A percentile compares a stretch with the other conserved stretches of the same genome.
These are phyloP conservation scores for Drosophila meridionalis DNA, from an alignment of 2,888 invertebrate genomes.

Conservation along the genomic window DNA sequence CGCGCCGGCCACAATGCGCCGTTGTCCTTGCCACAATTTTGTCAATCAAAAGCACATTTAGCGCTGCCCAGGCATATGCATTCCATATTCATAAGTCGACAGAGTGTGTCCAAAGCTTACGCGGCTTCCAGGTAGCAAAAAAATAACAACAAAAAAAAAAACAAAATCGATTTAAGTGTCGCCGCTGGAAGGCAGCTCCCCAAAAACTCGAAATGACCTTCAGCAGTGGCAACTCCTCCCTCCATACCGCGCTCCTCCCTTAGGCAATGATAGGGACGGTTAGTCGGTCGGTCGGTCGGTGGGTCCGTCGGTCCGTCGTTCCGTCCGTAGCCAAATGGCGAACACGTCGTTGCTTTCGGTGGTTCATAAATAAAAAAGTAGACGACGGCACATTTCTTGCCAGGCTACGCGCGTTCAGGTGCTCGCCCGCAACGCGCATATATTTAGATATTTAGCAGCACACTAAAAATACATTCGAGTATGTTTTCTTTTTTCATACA, in stretches of 20 bases:
- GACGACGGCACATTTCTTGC: slow-evolving; percentile 56
- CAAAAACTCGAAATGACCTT: slow-evolving; percentile 70
- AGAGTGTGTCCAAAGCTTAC: slow-evolving; percentile 54
- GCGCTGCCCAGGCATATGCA: slow-evolving; percentile 58
- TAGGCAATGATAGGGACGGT: slow-evolving; percentile 21
- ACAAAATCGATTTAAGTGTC: slow-evolving; percentile 72
- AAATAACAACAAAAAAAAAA: slow-evolving; percentile 27
- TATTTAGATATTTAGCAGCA: slow-evolving; percentile 77
- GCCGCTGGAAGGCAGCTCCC: slow-evolving; percentile 21
- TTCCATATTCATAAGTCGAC: slow-evolving; percentile 70
- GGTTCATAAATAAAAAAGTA: slow-evolving; percentile 76
- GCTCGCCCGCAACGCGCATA: slow-evolving; percentile 62
- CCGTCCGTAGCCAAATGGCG: slow-evolving; percentile 44
- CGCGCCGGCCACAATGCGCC: slow-evolving; percentile 38
- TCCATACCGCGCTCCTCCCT: neutral
- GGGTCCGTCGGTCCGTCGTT: slow-evolving; percentile 5
- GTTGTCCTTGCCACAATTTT: slow-evolving; percentile 77
- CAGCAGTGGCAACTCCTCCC: slow-evolving; percentile 36
- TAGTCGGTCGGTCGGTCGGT: slow-evolving; percentile 4
- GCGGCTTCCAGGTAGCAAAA: slow-evolving; percentile 41
- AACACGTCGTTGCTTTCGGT: slow-evolving; percentile 47
- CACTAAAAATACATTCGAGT: slow-evolving; percentile 77
- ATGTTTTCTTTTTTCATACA: slow-evolving; percentile 23
- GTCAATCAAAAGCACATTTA: slow-evolving; percentile 71
- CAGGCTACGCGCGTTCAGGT: slow-evolving; percentile 59